phyloP scores from a whole-genome alignment of 2,797 vertebrate genomes.

The Gobio occitaniae region DNA sequence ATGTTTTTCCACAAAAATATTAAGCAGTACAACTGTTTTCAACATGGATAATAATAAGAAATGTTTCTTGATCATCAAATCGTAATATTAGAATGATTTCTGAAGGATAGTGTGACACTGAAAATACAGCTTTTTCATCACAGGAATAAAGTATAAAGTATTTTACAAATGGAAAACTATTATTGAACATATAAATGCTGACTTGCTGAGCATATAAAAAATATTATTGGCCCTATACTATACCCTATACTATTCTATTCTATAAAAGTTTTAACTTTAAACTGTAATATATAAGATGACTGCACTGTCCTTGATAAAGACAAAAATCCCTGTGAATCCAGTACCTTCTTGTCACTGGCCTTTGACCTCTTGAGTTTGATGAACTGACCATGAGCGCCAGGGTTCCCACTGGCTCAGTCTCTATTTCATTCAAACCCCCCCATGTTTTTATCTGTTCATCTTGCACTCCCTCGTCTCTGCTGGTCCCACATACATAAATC shows the following conservation, averaged over 20 bases:
- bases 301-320: constrained; percentile 21
- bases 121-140: too few species aligned
- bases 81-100: too few species aligned
- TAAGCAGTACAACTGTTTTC: not conserved
- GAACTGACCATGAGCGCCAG: constrained; percentile 37
- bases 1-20: not conserved
- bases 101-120: too few species aligned
- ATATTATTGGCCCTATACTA: too few species aligned
- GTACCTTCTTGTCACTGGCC: constrained; percentile 21
- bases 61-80: too few species aligned
- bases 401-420: constrained; percentile 13
- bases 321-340: constrained; percentile 5
- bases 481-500: constrained; percentile 41
- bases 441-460: constrained; percentile 64
- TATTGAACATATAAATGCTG: not conserved
- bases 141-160: too few species aligned
- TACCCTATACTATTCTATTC: too few species aligned
- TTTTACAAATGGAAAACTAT: too few species aligned
- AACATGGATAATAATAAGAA: not conserved
- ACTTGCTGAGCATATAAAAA: not conserved
- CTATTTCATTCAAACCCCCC: constrained; percentile 59
- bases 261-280: too few species aligned
- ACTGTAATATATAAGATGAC: not conserved
- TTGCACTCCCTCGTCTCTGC: constrained; percentile 25
- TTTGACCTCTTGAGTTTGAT: constrained; percentile 35